A percentile compares a stretch with the other conserved stretches of the same genome.
phyloP scores from a whole-genome alignment of 2,888 invertebrate genomes.

The Aleiodes testaceus region DNA sequence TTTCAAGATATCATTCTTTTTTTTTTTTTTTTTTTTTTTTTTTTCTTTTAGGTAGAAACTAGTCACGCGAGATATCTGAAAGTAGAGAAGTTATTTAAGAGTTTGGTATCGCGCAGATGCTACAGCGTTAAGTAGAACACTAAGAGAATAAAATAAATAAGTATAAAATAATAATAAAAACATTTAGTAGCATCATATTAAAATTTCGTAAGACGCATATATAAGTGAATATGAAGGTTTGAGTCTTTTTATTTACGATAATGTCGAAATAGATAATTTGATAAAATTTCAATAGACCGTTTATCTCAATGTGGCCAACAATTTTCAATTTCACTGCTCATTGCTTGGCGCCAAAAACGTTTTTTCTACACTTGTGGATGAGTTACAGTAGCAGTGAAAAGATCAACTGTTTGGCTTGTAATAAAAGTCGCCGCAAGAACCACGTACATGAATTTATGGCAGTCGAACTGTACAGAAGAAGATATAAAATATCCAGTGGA shows the following conservation, averaged over 20 bases:
- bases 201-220: neutral
- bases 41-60: conserved; percentile 33
- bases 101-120: conserved; percentile 40
- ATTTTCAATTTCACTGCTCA: conserved; percentile 30
- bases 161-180: neutral
- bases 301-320: neutral
- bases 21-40: neutral
- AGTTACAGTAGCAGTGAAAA: conserved; percentile 29
- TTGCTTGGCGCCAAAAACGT: conserved; percentile 30
- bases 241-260: neutral
- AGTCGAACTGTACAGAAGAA: conserved; percentile 17
- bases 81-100: conserved; percentile 44
- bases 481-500: conserved; percentile 28
- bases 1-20: conserved; percentile 5
- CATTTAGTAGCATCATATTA: neutral
- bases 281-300: neutral
- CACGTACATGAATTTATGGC: conserved; percentile 25
- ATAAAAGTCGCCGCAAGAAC: conserved; percentile 34
- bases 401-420: conserved; percentile 35
- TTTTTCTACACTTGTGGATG: conserved; percentile 30
- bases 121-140: conserved; percentile 13
- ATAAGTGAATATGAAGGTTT: neutral
- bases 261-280: neutral
- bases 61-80: conserved; percentile 45
- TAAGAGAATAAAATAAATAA: conserved; percentile 13